Percentiles rank a stretch among this genome's conserved stretches.
These are phyloP conservation scores for Chrysopilus asiliformis DNA, from an alignment of 2,888 invertebrate genomes.

Conservation along the genomic window DNA sequence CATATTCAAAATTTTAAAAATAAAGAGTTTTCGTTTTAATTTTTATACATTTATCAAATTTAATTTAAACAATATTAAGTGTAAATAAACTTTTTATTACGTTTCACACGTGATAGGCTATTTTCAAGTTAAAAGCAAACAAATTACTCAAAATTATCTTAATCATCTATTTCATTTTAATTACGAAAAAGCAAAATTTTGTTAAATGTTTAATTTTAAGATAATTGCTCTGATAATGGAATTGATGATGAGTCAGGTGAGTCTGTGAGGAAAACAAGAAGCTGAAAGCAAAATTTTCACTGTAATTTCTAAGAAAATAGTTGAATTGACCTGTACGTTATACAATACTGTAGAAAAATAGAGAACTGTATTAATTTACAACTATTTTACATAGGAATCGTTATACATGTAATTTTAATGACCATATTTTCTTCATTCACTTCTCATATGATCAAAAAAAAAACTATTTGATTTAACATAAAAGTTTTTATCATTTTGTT, in stretches of 20 bases:
- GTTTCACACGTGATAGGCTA: too few species aligned
- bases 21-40: not conserved
- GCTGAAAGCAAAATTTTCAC: constrained; percentile 5
- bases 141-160: too few species aligned
- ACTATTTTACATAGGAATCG: too few species aligned
- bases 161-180: too few species aligned
- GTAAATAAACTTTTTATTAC: not conserved
- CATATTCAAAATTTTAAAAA: constrained; percentile 1
- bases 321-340: too few species aligned
- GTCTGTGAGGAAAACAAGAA: constrained; percentile 4
- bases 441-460: too few species aligned
- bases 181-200: too few species aligned
- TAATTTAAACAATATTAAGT: not conserved
- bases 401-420: not conserved
- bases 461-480: too few species aligned
- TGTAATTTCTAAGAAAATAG: not conserved
- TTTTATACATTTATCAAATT: not conserved
- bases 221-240: constrained; percentile 11
- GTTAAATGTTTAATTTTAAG: constrained; percentile 12
- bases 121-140: too few species aligned
- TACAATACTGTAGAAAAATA: too few species aligned
- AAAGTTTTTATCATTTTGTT: too few species aligned
- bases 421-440: not conserved
- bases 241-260: constrained; percentile 14
- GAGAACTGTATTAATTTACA: too few species aligned